Base-by-base conservation (phyloP, 1,140 invertebrate species). In the Polypedilum vanderplanki region DNA sequence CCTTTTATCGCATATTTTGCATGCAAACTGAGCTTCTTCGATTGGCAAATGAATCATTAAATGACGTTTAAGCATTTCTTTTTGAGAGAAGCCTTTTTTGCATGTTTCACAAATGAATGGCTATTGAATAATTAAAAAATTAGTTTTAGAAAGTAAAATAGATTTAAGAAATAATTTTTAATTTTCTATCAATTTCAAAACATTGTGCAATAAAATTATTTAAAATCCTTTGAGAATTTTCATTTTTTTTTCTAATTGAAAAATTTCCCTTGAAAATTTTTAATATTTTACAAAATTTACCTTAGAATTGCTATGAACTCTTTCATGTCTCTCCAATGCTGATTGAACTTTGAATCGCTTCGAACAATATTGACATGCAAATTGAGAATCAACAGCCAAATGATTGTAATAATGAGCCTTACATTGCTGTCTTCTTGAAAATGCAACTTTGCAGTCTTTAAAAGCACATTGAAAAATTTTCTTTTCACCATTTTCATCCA, bases 381-480 rank as follows among this genome's bases (percentile, higher is more conserved):
- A 70, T 20, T 18, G 17, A 7, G 17, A 22, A 18, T 70, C 20
- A 70, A 22, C 17, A 18, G 65, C 65, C 5, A 70, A 18, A 12
- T 70, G 65, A 70, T 70, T 70, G 10, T 20, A 70, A 4, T 20
- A 70, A 70, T 70, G 65, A 7, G 65, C 18, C 20, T 70, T 70
- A 10, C 65, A 70, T 12, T 18, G 17, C 18, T 70, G 65, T 7
- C 65, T n/a, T 70, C 65, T 70, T 7, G 65, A 70, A 70, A 70
- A 70, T 70, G 17, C 9, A 7, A 10, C 65, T 8, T 9, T 20
- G 18, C 65, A 70, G 17, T 70, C 20, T 18, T 70, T 18, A 4
- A 18, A 70, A 70, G 65, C 65, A 70, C 65, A 70, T 20, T 70
- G 65, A 70, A 70, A 70, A 18, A 70, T 70, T 22, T 70, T 70